Evolutionary conservation across 2,797 vertebrate species (phyloP), one percentile per base, ranked within the genome.

Genomic region (Coccyzus lansbergi): DNA sequence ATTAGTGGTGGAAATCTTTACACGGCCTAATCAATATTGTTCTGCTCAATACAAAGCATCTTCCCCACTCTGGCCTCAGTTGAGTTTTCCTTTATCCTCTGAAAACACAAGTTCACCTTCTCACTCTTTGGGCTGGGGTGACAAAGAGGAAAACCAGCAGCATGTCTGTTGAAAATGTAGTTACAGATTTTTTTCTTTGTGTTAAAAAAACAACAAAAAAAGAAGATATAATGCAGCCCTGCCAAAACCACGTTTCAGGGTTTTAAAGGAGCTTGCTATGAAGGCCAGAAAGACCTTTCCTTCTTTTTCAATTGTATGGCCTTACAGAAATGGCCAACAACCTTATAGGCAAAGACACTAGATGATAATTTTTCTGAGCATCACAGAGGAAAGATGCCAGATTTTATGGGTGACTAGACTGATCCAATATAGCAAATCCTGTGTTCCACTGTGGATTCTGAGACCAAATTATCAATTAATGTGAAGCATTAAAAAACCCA

Each of bases 401-500:
- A 90, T 94, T 95, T 95, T 92, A 96, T 94, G 92, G 90, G 93
- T 95, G 82, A 56, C 83, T 85, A 92, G 83, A 85, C 81, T 92
- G 95, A 94, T 94, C 94, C 95, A 94, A 87, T 92, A 94, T 67
- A 95, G 88, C 63, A 94, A 94, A 96, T 96, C 94, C 79, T 90
- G 86, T 92, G 87, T 94, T 96, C 92, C 74, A 81, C 91, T 92
- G 88, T 90, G 94, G 74, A 83, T 94, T 93, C 90, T 55, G 93
- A 94, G 91, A 90, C 89, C 86, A 82, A 94, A 96, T 93, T 92
- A 95, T 96, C 95, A 96, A 96, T 96, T 93, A 97, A 93, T 96
- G 92, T 88, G 93, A 94, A 90, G 81, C 90, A 95, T 95, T 93
- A 93, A 94, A 95, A 96, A 96, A 91, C 74, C 77, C 86, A 92